These are phyloP conservation scores for Plestiodon gilberti DNA, from an alignment of 2,113 vertebrate species.

Conservation along the genomic window DNA sequence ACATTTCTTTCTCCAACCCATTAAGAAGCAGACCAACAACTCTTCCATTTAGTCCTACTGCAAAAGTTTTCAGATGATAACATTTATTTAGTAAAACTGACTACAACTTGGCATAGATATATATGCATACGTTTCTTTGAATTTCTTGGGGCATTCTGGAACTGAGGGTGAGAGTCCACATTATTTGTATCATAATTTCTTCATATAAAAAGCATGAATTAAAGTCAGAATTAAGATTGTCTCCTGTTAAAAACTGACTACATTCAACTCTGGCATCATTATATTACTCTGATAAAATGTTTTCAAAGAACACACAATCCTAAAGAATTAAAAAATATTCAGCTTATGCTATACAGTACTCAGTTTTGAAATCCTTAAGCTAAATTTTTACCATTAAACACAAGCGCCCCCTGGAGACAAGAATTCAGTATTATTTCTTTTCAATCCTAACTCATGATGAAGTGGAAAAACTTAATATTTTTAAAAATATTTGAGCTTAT, in stretches of 20 bases:
- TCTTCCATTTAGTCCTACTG: not conserved
- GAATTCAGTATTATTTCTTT: conserved; percentile 5
- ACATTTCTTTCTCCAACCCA: not conserved
- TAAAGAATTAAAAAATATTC: not conserved
- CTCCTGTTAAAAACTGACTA: not conserved
- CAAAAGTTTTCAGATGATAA: not conserved
- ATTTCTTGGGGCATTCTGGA: not conserved
- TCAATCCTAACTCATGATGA: not conserved
- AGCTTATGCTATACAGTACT: not conserved
- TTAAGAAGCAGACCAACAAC: not conserved
- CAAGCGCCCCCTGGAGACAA: conserved; percentile 54
- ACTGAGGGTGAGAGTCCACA: not conserved
- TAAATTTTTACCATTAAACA: not conserved
- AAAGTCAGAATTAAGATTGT: not conserved
- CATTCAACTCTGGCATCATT: not conserved
- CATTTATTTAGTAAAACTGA: not conserved
- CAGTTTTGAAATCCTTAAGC: not conserved
- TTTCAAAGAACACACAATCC: not conserved
- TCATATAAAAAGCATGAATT: not conserved
- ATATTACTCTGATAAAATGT: not conserved
- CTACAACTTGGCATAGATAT: not conserved
- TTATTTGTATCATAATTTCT: not conserved
- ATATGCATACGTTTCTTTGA: not conserved
- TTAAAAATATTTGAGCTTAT: not conserved
- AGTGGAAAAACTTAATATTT: not conserved